Base-by-base conservation (phyloP, 2,113 vertebrate species). In the Aix galericulata region DNA sequence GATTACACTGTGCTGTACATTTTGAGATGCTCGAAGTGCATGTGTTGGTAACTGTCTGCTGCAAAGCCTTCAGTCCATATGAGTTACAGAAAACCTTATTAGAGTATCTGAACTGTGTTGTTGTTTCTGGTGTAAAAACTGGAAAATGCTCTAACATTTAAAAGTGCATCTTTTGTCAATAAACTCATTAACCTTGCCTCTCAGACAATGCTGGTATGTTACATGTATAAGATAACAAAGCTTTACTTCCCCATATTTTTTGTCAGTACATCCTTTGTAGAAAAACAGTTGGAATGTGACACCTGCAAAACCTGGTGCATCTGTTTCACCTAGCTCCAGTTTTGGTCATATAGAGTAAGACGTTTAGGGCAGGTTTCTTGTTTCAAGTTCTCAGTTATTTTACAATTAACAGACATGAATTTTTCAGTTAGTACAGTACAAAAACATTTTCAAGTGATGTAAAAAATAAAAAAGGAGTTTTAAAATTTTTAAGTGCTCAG, bases 1-100 rank as follows among this genome's bases (percentile, higher is more conserved):
- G 16, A 58, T 17, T 23, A 44, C n/a, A 8, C 32, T 31, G 32
- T 17, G 7, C 55, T 11, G 2, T 3, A 25, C 0, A 0, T 31
- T 62, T 44, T 26, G 48, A 79, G 78, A 52, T 34, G 13, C 40
- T 16, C 32, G 23, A 55, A 56, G 26, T 13, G 31, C 22, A 56
- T 38, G n/a, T 44, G n/a, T 6, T 17, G 56, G 17, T 46, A 73
- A 6, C 34, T 26, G 27, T 14, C 36, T 58, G 44, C 29, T 59
- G 58, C 21, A 21, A 62, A 68, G 53, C 40, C 40, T 42, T 34
- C 40, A 36, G 34, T 25, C 53, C 1, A 0, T 25, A 9, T 5
- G n/a, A 67, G 20, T 22, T 29, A 25, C 0, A 4, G 22, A 31
- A 32, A 38, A 27, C 17, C 9, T 31, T 22, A 8, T 10, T 32